These are phyloP conservation scores for Jordanella pulchra DNA, from an alignment of 2,797 vertebrate species.

Conservation along the genomic window DNA sequence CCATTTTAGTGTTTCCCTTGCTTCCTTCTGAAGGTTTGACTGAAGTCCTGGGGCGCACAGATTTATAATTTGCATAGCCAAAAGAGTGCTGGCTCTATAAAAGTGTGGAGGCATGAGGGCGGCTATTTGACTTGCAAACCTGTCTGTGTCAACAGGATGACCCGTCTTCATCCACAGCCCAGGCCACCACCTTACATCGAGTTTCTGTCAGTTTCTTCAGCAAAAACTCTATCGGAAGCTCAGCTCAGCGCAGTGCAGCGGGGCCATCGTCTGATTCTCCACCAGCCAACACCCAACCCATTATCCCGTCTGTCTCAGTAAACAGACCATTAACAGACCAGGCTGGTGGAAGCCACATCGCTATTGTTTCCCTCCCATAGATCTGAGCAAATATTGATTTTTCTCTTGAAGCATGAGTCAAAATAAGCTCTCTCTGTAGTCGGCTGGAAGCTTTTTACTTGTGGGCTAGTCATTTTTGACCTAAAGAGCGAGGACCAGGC, in stretches of 20 bases:
- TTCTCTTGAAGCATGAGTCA: conserved; percentile 74
- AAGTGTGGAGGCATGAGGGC: conserved; percentile 51
- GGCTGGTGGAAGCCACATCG: conserved; percentile 71
- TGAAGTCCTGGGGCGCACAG: conserved; percentile 39
- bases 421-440: conserved; percentile 68
- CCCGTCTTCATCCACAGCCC: conserved; percentile 45
- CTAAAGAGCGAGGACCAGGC: conserved; percentile 41
- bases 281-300: conserved; percentile 72
- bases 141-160: conserved; percentile 57
- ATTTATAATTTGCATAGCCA: conserved; percentile 78
- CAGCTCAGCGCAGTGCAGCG: conserved; percentile 46
- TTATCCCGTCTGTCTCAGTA: conserved; percentile 76
- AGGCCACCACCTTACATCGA: conserved; percentile 31
- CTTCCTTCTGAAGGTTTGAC: conserved; percentile 41
- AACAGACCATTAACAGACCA: conserved; percentile 79
- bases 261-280: conserved; percentile 52
- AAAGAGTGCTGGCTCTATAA: conserved; percentile 52
- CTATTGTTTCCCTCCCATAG: conserved; percentile 77
- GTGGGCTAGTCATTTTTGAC: conserved; percentile 64
- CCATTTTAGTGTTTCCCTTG: conserved; percentile 55
- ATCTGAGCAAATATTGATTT: conserved; percentile 82
- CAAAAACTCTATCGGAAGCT: conserved; percentile 60
- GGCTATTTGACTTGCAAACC: conserved; percentile 80
- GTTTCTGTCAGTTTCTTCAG: conserved; percentile 44
- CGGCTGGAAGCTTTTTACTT: conserved; percentile 70